Evolutionary conservation across 2,888 invertebrate genomes (phyloP), one percentile per base, ranked within the genome.

Genomic region (Latheticus oryzae): DNA sequence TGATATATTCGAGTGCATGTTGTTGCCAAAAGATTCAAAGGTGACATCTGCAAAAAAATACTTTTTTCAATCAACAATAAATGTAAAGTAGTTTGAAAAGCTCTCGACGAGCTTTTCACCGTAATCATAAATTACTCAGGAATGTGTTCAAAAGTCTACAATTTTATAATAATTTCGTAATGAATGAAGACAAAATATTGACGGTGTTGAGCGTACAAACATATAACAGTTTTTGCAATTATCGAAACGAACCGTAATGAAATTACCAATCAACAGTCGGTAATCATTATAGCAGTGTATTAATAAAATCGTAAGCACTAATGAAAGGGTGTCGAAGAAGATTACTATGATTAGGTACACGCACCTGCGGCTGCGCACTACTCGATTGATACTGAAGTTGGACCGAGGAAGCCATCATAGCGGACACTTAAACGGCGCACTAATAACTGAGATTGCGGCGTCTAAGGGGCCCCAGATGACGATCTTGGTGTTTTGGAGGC

Each of bases 381-480:
- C 64, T 66, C 58, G 70, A 66, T 63, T 76, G 75, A 65, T 74
- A 71, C 65, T 75, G 76, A 61, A 75, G 73, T 63, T 71, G 73
- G 55, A 68, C 66, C 63, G 75, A 68, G 70, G 75, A 73, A 66
- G 75, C 74, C 76, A 76, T 76, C 74, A 75, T 74, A 68, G 68
- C 68, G 66, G 61, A 71, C 76, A 75, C 75, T 73, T 75, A 75
- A 74, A 73, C 72, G 73, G 74, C 73, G 73, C 73, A 73, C 76
- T 78, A 78, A 78, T 78, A 77, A 78, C 78, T 77, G 77, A 74
- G 76, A 77, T 76, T 73, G 72, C 71, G 66, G 69, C 62, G 66
- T 63, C 67, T 62, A 59, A 65, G 58, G 60, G 68, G 72, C 70
- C 73, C 64, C 72, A 73, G 75, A 73, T 74, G 75, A 76, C 69